Evolutionary conservation across 2,888 invertebrate species (phyloP).

Genomic region (Pycnomerus fuliginosus): DNA sequence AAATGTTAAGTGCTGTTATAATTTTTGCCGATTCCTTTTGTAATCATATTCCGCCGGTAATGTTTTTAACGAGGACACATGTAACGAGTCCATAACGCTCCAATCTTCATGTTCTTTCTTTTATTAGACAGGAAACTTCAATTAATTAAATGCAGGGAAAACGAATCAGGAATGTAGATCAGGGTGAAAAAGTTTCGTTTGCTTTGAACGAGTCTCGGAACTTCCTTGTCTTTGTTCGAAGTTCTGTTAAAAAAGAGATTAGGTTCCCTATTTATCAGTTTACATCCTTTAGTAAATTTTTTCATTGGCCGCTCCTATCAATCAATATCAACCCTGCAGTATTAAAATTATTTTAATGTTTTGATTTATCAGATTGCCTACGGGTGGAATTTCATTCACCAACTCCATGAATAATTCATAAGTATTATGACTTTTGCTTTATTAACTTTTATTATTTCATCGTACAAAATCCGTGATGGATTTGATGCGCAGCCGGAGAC

Average conservation of each 20-base stretch:
- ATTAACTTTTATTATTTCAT: slow-evolving; percentile 21
- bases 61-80: too few relatives aligned
- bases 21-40: slow-evolving; percentile 6
- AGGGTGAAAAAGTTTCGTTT: slow-evolving; percentile 15
- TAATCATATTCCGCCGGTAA: slow-evolving; percentile 12
- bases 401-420: slow-evolving; percentile 22
- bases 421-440: slow-evolving; percentile 24
- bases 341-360: slow-evolving; percentile 19
- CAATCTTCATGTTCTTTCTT: too few relatives aligned
- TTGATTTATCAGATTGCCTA: slow-evolving; percentile 22
- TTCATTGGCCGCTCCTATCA: slow-evolving; percentile 8
- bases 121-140: slow-evolving; percentile 17
- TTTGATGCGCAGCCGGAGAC: too few relatives aligned
- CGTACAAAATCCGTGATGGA: slow-evolving; percentile 17
- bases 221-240: slow-evolving; percentile 17
- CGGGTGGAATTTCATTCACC: slow-evolving; percentile 7
- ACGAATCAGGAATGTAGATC: slow-evolving; percentile 19
- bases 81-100: too few relatives aligned
- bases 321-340: too few relatives aligned
- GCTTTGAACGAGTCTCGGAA: slow-evolving; percentile 18
- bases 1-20: too few relatives aligned
- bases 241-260: slow-evolving; percentile 19
- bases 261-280: slow-evolving; percentile 13
- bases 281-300: slow-evolving; percentile 16
- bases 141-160: slow-evolving; percentile 21